phyloP scores from a whole-genome alignment of 2,888 invertebrate species.

The Lasioglossum villosulum region DNA sequence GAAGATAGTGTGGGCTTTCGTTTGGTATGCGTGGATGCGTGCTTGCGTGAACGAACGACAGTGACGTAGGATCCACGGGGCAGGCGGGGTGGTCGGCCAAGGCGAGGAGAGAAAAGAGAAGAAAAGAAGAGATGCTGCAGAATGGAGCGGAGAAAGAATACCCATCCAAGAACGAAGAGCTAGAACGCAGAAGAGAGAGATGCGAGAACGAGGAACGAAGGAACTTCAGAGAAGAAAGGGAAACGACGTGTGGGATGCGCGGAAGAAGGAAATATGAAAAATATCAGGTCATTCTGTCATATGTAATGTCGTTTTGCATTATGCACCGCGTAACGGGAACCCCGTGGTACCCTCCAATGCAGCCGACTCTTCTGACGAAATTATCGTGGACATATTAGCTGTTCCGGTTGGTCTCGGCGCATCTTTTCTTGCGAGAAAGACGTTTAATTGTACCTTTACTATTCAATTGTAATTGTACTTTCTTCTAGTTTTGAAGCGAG shows the following conservation, averaged over 20 bases:
- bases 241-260: neutral
- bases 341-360: neutral
- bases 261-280: conserved; percentile 17
- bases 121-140: neutral
- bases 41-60: conserved; percentile 38
- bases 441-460: too few relatives aligned
- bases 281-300: conserved; percentile 13
- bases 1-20: conserved; percentile 65
- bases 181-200: neutral
- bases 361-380: neutral
- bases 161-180: neutral
- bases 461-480: too few relatives aligned
- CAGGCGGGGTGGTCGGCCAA: neutral
- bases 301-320: neutral
- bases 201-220: neutral
- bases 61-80: neutral
- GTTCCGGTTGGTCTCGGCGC: neutral
- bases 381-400: neutral
- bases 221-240: neutral
- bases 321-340: neutral
- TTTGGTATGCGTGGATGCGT: conserved; percentile 68
- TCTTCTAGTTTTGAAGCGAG: too few relatives aligned
- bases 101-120: neutral
- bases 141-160: conserved; percentile 5
- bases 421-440: too few relatives aligned